Conservation (phyloP, 2,888 invertebrate genomes). For the Hyppa rectilinea region DNA sequence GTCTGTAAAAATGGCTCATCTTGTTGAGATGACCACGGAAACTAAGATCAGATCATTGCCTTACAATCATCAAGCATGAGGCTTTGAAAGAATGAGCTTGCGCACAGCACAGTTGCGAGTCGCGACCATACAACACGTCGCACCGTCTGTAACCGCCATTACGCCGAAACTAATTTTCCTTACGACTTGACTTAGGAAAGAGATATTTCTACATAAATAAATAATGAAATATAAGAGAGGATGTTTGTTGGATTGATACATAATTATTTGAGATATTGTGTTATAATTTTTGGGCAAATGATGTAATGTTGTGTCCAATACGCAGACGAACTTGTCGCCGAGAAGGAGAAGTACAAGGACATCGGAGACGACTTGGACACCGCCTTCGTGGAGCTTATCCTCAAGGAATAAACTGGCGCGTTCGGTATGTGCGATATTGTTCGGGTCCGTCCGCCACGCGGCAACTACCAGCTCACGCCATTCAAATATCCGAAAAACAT, state of each 20-base stretch:
- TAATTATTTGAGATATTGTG: conserved; percentile 33
- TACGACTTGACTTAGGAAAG: conserved; percentile 83
- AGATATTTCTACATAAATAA: conserved; percentile 17
- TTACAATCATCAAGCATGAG: conserved; percentile 50
- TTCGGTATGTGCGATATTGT: conserved; percentile 54
- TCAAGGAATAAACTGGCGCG: conserved; percentile 91
- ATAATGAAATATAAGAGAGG: conserved; percentile 32
- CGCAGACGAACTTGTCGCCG: conserved; percentile 98
- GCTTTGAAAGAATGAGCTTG: conserved; percentile 46
- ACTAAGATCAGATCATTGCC: conserved; percentile 30
- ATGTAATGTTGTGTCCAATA: conserved; percentile 69
- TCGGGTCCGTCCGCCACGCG: conserved; percentile 58
- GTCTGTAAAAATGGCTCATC: conserved; percentile 8
- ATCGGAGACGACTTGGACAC: conserved; percentile 99
- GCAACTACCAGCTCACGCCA: conserved; percentile 77
- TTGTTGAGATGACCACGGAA: conserved; percentile 13
- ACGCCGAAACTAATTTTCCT: conserved; percentile 76
- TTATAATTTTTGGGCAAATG: conserved; percentile 45
- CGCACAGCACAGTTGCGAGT: conserved; percentile 36
- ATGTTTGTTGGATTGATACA: too few species aligned
- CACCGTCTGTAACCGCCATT: conserved; percentile 70
- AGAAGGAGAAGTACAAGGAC: conserved; percentile 99
- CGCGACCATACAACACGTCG: conserved; percentile 40
- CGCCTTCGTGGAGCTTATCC: conserved; percentile 98
- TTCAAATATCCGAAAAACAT: conserved; percentile 82